Percentiles rank a stretch among this genome's conserved stretches.
These are phyloP conservation scores for Silvanus unidentatus DNA, from an alignment of 2,888 invertebrate genomes.

Conservation along the genomic window DNA sequence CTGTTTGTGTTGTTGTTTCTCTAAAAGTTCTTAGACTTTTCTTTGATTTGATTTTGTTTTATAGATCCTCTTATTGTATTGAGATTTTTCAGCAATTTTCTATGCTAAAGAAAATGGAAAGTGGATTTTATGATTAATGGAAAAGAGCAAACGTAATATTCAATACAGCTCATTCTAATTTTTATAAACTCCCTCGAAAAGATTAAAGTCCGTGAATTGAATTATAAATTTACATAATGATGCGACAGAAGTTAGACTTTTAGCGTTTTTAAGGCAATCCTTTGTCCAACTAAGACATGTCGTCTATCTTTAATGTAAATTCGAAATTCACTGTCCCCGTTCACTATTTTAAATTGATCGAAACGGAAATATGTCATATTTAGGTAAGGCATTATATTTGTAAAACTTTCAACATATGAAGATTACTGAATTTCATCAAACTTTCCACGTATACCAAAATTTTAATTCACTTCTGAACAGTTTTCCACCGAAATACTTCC, in stretches of 20 bases:
- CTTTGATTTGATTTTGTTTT: too few relatives aligned
- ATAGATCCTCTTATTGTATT: too few relatives aligned
- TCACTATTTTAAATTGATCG: not conserved
- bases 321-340: slow-evolving; percentile 6
- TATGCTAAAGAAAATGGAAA: too few relatives aligned
- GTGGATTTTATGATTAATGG: too few relatives aligned
- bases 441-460: not conserved
- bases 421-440: not conserved
- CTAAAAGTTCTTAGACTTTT: too few relatives aligned
- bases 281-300: slow-evolving; percentile 6
- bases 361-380: not conserved
- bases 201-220: slow-evolving; percentile 18
- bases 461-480: slow-evolving; percentile 2
- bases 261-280: slow-evolving; percentile 5
- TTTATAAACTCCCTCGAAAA: slow-evolving; percentile 15
- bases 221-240: slow-evolving; percentile 19
- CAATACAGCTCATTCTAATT: not conserved
- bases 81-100: too few relatives aligned
- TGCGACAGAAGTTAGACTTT: slow-evolving; percentile 11
- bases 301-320: slow-evolving; percentile 7
- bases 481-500: not conserved
- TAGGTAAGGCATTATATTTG: not conserved
- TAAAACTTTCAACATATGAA: slow-evolving; percentile 2
- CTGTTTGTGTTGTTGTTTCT: too few relatives aligned
- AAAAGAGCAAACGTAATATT: too few relatives aligned